Percentiles rank a stretch among this genome's conserved stretches.
Conservation (phyloP, 2,113 vertebrate species). For the Sisor rabdophorus region DNA sequence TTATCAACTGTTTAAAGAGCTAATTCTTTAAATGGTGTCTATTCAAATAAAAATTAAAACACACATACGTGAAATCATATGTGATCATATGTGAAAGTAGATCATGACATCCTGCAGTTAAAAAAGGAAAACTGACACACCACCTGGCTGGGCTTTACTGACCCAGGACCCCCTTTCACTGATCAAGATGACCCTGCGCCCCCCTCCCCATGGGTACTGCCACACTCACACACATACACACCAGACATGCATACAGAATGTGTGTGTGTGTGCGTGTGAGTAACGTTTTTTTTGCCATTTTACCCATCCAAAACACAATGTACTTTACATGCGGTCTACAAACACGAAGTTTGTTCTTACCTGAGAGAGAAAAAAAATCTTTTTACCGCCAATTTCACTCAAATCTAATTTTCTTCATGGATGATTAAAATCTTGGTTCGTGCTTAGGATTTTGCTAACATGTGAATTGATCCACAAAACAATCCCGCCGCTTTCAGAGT, state of each 20-base stretch:
- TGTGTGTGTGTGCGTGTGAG: too few relatives aligned
- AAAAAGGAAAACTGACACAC: background rate
- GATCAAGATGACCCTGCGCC: background rate
- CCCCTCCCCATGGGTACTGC: background rate
- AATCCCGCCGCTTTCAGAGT: background rate
- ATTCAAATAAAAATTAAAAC: too few relatives aligned
- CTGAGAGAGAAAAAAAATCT: conserved; percentile 31
- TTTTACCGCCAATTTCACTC: conserved; percentile 18
- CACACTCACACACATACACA: too few relatives aligned
- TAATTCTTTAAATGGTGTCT: background rate
- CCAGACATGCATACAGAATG: too few relatives aligned
- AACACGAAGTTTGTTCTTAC: conserved; percentile 32
- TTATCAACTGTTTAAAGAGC: too few relatives aligned
- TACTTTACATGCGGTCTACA: conserved; percentile 8
- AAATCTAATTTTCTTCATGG: conserved; percentile 37
- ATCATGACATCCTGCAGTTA: background rate
- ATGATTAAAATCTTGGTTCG: conserved; percentile 24
- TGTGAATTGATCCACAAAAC: conserved; percentile 16
- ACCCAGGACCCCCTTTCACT: background rate
- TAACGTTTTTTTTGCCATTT: background rate
- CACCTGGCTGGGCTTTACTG: conserved; percentile 11
- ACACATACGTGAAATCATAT: too few relatives aligned
- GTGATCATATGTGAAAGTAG: too few relatives aligned
- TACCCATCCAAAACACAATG: conserved; percentile 3
- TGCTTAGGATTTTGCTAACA: conserved; percentile 26